Evolutionary conservation across 2,888 invertebrate genomes (phyloP).

Genomic region (Rhagonycha lutea): DNA sequence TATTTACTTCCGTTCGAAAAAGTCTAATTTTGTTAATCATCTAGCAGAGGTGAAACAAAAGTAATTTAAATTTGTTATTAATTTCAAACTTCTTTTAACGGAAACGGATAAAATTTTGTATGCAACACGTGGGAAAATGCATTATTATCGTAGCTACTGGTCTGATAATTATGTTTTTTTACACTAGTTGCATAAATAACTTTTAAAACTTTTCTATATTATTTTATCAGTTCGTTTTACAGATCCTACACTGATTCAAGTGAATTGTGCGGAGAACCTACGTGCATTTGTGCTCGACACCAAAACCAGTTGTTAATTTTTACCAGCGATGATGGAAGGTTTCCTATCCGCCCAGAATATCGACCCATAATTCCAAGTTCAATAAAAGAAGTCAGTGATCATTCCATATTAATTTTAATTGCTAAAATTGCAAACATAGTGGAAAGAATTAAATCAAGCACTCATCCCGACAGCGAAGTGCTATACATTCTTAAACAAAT

Average conservation of each 20-base stretch:
- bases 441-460: neutral
- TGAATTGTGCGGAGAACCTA: neutral
- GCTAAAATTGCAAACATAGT: neutral
- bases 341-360: neutral
- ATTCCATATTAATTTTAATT: neutral
- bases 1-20: no score
- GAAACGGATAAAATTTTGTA: no score
- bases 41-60: no score
- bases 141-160: no score
- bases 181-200: no score
- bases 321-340: neutral
- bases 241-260: neutral
- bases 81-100: no score
- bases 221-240: neutral
- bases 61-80: no score
- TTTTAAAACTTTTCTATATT: neutral
- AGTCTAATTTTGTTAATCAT: no score
- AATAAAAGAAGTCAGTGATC: neutral
- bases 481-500: neutral
- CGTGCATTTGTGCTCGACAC: neutral
- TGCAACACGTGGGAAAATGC: no score
- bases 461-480: neutral
- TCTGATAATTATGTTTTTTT: no score
- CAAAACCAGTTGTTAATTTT: neutral
- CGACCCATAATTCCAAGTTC: neutral